Evolutionary conservation across 2,888 invertebrate species (phyloP), one percentile per base, ranked within the genome.

Genomic region (Megaustenia siamemsis): DNA sequence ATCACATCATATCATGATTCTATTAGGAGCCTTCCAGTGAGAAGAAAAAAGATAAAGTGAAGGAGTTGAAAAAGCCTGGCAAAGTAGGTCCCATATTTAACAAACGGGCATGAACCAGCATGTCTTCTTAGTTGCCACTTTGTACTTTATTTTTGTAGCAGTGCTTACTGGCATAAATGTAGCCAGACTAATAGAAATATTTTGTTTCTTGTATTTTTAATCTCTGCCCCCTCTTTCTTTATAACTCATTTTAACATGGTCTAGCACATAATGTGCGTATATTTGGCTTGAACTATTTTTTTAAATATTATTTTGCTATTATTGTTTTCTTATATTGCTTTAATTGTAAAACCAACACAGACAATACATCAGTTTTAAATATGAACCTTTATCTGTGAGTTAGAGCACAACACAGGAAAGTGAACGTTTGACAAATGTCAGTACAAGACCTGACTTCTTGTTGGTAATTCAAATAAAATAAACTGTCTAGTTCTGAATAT

Each of bases 61-160:
- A 91, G 81, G 91, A 91, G 83, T 89, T 90, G 90, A 91, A 90
- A 79, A 91, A 91, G 82, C 89, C 88, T 86, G 92, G 92, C 83
- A 92, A 92, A 92, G 92, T 92, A 91, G 85, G 91, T 83, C 35
- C 43, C 35, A 3, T 24, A n/a, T 45, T 60, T 28, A 43, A 12
- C 32, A 40, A 24, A 35, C 68, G 49, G 43, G 32, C 49, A 49
- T 49, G 73, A 49, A 28, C 49, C 18, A 21, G 40, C n/a, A 56
- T 32, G 28, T 53, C 0, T n/a, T n/a, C 49, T 12, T 63, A 63
- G 60, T 56, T 53, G 12, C 38, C 35, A 49, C 73, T 24, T 43
- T 73, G 73, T 45, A 49, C 28, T 73, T 32, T 45, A 63, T 32
- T 63, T 63, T 43, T 71, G 43, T 43, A n/a, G 24, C 45, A 2